Conservation (phyloP, 2,888 invertebrate genomes). For the Drosophila nr. medialis region DNA sequence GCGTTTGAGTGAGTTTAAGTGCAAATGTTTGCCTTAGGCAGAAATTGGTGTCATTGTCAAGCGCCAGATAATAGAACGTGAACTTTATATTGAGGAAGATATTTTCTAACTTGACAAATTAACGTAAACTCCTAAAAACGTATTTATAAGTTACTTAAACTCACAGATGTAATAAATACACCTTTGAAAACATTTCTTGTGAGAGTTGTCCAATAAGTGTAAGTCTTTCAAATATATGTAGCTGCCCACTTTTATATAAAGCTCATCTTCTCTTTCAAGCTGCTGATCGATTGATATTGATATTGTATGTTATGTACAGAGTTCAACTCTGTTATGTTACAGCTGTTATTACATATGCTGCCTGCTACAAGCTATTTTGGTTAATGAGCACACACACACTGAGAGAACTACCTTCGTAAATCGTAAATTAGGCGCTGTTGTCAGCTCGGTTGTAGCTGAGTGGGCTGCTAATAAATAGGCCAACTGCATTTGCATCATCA, state of each 20-base stretch:
- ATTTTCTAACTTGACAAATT: not conserved
- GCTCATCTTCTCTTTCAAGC: not conserved
- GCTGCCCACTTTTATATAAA: not conserved
- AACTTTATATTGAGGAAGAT: not conserved
- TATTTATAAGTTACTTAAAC: not conserved
- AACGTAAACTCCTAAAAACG: not conserved
- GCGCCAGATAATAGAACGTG: not conserved
- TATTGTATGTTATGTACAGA: not conserved
- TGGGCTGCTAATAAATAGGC: constrained; percentile 39
- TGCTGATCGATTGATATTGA: not conserved
- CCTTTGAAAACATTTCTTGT: not conserved
- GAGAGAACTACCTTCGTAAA: constrained; percentile 13
- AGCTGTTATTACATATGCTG: not conserved
- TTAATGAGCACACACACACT: not conserved
- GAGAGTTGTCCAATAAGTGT: not conserved
- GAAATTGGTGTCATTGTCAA: not conserved
- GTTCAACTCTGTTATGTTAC: not conserved
- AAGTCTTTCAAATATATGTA: not conserved
- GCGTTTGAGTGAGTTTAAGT: constrained; percentile 1
- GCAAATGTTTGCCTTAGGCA: not conserved
- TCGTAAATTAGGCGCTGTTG: constrained; percentile 20
- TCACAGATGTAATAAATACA: not conserved
- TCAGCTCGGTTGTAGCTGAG: too few species aligned
- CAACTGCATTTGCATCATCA: constrained; percentile 37
- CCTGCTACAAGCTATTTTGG: not conserved